phyloP scores from a whole-genome alignment of 2,888 invertebrate species.

The Cataglyphis altisquamis region DNA sequence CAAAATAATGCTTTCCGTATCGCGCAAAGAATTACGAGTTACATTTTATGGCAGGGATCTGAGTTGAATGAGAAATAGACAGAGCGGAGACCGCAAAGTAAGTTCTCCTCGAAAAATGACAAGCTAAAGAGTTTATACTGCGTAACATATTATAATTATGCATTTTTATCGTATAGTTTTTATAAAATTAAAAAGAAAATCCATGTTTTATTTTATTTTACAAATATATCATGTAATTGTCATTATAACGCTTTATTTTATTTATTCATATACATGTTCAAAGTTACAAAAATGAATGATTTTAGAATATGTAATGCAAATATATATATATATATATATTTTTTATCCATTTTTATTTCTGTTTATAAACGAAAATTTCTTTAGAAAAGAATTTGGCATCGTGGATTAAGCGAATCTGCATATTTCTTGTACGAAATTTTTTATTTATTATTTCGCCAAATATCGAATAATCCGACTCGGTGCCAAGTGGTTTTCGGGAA shows the following conservation, averaged over 20 bases:
- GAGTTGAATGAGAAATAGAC: constrained; percentile 43
- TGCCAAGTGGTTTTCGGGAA: background rate
- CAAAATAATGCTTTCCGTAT: constrained; percentile 43
- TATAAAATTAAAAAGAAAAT: background rate
- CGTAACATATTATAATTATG: background rate
- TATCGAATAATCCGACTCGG: background rate
- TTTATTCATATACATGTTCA: background rate
- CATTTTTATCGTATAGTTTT: background rate
- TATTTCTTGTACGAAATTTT: constrained; percentile 4
- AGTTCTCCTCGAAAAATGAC: background rate
- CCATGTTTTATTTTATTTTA: background rate
- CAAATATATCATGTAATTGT: background rate
- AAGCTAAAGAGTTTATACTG: background rate
- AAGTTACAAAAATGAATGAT: background rate
- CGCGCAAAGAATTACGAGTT: constrained; percentile 38
- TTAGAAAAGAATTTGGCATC: constrained; percentile 1
- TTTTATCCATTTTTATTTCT: constrained; percentile 12
- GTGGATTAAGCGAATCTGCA: background rate
- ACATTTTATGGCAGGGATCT: constrained; percentile 43
- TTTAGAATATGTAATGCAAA: background rate
- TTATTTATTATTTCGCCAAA: background rate
- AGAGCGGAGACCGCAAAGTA: background rate
- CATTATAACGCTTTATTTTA: constrained; percentile 3
- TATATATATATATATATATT: background rate
- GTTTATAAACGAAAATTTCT: background rate